Evolutionary conservation across 2,888 invertebrate species (phyloP).

Genomic region (Metacarcinus magister): DNA sequence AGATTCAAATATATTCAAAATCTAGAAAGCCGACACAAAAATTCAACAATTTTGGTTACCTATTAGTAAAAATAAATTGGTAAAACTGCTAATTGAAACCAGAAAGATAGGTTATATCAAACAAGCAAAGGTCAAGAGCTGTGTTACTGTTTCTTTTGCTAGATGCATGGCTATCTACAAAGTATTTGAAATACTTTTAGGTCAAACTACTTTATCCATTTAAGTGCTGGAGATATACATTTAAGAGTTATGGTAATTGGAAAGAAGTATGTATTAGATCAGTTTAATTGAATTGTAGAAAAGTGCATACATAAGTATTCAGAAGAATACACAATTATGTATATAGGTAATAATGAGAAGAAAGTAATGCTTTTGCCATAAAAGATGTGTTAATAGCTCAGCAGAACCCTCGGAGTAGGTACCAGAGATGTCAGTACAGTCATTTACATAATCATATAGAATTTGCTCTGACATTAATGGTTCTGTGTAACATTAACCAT

Average conservation of each 20-base stretch:
- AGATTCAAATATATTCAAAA: not conserved
- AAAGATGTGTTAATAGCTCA: constrained; percentile 20
- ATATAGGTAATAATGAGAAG: constrained; percentile 13
- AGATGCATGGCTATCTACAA: not conserved
- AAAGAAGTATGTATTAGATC: not conserved
- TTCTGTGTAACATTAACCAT: constrained; percentile 53
- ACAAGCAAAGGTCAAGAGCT: not conserved
- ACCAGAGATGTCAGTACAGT: constrained; percentile 11
- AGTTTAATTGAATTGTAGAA: not conserved
- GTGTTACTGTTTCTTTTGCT: constrained; percentile 14
- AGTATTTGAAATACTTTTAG: not conserved
- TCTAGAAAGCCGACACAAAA: not conserved
- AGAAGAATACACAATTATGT: not conserved
- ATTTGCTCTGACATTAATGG: not conserved
- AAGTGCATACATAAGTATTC: not conserved
- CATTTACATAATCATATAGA: constrained; percentile 35
- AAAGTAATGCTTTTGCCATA: constrained; percentile 37
- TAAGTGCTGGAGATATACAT: constrained; percentile 47
- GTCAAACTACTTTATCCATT: not conserved
- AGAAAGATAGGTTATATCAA: not conserved
- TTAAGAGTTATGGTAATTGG: constrained; percentile 4
- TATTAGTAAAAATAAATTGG: not conserved
- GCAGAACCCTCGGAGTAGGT: not conserved
- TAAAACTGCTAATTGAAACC: not conserved
- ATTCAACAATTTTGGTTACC: not conserved